phyloP scores from a whole-genome alignment of 2,797 vertebrate species.

The Falco concolor region DNA sequence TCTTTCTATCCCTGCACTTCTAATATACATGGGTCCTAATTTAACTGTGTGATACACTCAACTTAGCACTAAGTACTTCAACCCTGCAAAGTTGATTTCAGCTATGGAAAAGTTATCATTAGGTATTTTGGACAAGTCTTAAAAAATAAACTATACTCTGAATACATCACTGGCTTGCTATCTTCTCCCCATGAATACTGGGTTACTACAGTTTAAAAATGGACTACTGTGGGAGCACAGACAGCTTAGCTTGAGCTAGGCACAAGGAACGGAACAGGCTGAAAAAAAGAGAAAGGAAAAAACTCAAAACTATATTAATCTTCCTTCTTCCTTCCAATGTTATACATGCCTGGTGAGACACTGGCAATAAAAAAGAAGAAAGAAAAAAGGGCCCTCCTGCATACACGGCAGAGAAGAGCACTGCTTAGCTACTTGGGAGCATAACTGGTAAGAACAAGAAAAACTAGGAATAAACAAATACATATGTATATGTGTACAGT shows the following conservation, averaged over 20 bases:
- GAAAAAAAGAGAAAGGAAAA: background rate
- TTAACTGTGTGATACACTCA: background rate
- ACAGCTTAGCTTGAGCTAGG: background rate
- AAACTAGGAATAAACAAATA: background rate
- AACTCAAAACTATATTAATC: background rate
- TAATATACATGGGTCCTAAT: background rate
- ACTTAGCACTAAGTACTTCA: background rate
- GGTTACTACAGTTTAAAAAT: background rate
- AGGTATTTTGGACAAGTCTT: background rate
- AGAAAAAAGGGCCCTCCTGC: background rate
- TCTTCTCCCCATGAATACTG: background rate
- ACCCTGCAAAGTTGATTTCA: background rate
- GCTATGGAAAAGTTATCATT: background rate
- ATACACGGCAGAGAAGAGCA: background rate
- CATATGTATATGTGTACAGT: accelerated
- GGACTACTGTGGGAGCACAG: background rate
- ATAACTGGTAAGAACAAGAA: background rate
- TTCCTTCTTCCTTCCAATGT: background rate
- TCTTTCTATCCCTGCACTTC: background rate
- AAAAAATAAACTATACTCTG: background rate
- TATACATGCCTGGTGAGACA: background rate
- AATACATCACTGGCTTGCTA: background rate
- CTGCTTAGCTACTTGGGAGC: background rate
- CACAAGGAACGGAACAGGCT: background rate
- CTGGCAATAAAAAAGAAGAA: background rate